Conservation (phyloP, 2,797 vertebrate genomes). For the Numenius phaeopus region DNA sequence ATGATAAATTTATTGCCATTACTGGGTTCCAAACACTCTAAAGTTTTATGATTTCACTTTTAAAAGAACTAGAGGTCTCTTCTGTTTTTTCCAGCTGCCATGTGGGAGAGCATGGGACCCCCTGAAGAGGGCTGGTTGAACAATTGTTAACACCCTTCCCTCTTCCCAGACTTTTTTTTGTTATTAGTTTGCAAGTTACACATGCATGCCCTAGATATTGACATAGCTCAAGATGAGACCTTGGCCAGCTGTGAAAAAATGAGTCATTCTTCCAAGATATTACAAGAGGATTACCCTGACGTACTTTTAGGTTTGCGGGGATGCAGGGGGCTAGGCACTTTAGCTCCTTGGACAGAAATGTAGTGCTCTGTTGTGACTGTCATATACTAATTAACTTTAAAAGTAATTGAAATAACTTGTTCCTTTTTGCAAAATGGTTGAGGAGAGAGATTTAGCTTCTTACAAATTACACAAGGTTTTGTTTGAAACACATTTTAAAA, state of each 20-base stretch:
- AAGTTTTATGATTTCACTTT: not conserved
- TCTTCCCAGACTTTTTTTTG: not conserved
- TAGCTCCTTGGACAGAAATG: not conserved
- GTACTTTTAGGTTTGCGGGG: not conserved
- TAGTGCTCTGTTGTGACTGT: not conserved
- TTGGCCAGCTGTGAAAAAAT: not conserved
- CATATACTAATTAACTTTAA: not conserved
- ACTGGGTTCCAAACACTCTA: not conserved
- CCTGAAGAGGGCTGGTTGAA: not conserved
- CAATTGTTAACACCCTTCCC: not conserved
- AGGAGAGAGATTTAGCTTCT: not conserved
- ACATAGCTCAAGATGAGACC: not conserved
- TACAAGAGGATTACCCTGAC: not conserved
- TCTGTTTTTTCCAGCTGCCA: not conserved
- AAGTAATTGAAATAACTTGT: not conserved
- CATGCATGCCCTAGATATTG: not conserved
- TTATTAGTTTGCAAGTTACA: not conserved
- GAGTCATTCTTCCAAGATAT: not conserved
- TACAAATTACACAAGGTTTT: not conserved
- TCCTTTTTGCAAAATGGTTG: not conserved
- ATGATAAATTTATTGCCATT: not conserved
- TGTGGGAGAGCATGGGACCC: rapidly evolving
- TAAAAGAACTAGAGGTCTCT: not conserved
- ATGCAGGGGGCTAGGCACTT: not conserved
- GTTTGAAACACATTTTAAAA: not conserved